A percentile compares a stretch with the other conserved stretches of the same genome.
Evolutionary conservation across 2,113 vertebrate species (phyloP).

Genomic region (Phainopepla nitens): DNA sequence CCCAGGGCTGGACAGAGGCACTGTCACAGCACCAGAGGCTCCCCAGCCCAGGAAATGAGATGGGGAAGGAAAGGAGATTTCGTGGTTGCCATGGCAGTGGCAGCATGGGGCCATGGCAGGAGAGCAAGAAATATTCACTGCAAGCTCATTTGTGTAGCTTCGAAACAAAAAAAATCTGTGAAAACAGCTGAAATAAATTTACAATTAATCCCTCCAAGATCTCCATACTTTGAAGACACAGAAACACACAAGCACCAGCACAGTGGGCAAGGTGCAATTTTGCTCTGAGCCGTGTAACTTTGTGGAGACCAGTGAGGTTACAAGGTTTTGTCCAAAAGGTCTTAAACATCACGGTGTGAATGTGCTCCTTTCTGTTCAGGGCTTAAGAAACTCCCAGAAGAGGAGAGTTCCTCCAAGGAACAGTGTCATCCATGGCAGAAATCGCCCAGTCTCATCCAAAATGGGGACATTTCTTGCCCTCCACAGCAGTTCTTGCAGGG

Average conservation of each 20-base stretch:
- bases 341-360: background rate
- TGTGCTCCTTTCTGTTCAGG: background rate
- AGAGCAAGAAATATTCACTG: slow-evolving; percentile 19
- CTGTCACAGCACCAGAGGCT: background rate
- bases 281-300: background rate
- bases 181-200: slow-evolving; percentile 13
- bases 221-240: background rate
- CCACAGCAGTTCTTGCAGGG: too few relatives aligned
- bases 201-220: background rate
- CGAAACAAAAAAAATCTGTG: background rate
- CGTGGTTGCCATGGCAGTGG: slow-evolving; percentile 40
- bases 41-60: background rate
- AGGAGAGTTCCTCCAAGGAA: background rate
- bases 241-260: background rate
- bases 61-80: background rate
- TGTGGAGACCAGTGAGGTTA: background rate
- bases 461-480: background rate
- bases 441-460: background rate
- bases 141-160: background rate
- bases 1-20: background rate
- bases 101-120: slow-evolving; percentile 23
- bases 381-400: background rate
- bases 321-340: background rate
- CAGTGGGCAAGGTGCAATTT: background rate
- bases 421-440: background rate